phyloP scores from a whole-genome alignment of 2,888 invertebrate species.

The Adelphocoris suturalis region DNA sequence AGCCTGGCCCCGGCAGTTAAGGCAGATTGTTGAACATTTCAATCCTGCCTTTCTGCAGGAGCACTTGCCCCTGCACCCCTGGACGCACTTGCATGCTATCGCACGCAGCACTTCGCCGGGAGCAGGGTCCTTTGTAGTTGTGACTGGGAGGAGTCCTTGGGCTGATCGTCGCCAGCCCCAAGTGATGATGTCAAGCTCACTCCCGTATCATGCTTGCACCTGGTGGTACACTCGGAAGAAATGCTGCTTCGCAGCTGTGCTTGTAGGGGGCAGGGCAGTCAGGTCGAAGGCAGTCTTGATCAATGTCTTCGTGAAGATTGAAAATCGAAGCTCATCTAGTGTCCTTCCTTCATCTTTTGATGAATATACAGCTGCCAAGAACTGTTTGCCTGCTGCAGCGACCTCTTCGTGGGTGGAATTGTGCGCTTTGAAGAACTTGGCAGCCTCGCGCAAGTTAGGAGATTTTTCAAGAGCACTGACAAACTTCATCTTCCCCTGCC shows the following conservation, averaged over 20 bases:
- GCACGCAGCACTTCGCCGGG: conserved; percentile 8
- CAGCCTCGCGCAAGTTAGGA: neutral
- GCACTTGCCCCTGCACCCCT: too few relatives aligned
- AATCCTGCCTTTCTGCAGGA: too few relatives aligned
- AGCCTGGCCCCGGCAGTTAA: too few relatives aligned
- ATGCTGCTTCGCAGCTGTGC: too few relatives aligned
- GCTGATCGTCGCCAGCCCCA: conserved; percentile 14
- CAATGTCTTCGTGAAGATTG: conserved; percentile 22
- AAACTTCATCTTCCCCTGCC: neutral
- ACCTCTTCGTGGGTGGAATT: conserved; percentile 14
- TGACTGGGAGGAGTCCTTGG: conserved; percentile 14
- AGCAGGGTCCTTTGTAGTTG: conserved; percentile 14
- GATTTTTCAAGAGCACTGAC: conserved; percentile 3
- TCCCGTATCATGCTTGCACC: neutral
- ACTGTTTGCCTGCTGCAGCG: conserved; percentile 21
- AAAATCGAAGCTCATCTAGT: neutral
- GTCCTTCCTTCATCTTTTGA: conserved; percentile 7
- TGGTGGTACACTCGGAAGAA: too few relatives aligned
- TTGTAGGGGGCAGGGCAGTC: too few relatives aligned
- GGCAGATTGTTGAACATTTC: too few relatives aligned
- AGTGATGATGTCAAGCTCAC: neutral
- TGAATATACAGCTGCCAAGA: conserved; percentile 16
- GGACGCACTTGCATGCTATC: conserved; percentile 14
- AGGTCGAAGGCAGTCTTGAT: conserved; percentile 27
- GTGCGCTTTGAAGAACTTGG: neutral